A percentile compares a stretch with the other conserved stretches of the same genome.
phyloP scores from a whole-genome alignment of 2,113 vertebrate genomes.

The Zapornia atra region DNA sequence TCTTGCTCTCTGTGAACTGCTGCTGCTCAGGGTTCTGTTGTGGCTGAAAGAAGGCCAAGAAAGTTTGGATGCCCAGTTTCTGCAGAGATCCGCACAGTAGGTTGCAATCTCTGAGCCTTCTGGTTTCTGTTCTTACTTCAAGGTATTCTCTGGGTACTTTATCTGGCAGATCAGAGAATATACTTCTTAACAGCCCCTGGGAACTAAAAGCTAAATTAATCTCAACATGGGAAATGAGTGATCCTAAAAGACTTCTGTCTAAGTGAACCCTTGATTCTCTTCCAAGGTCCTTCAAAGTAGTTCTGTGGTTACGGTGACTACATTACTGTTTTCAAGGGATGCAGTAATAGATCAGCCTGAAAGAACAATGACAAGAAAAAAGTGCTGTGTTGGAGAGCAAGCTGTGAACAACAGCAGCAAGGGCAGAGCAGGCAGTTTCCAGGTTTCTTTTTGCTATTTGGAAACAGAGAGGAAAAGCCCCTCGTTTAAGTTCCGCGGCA shows the following conservation, averaged over 20 bases:
- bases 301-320: background rate
- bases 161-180: background rate
- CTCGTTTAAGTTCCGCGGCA: background rate
- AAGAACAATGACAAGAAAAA: background rate
- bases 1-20: background rate
- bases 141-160: background rate
- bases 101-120: background rate
- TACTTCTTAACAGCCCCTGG: background rate
- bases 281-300: background rate
- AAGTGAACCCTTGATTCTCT: background rate
- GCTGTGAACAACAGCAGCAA: background rate
- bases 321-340: background rate
- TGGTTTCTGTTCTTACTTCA: background rate
- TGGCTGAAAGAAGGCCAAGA: background rate
- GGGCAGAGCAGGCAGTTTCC: background rate
- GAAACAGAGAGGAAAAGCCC: background rate
- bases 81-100: background rate
- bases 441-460: background rate
- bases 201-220: background rate
- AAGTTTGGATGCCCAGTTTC: rapidly evolving
- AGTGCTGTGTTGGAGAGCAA: background rate
- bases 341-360: background rate
- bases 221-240: rapidly evolving
- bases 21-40: background rate
- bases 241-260: background rate